Base-by-base conservation (phyloP, 1,140 invertebrate genomes). In the Vanessa atalanta region DNA sequence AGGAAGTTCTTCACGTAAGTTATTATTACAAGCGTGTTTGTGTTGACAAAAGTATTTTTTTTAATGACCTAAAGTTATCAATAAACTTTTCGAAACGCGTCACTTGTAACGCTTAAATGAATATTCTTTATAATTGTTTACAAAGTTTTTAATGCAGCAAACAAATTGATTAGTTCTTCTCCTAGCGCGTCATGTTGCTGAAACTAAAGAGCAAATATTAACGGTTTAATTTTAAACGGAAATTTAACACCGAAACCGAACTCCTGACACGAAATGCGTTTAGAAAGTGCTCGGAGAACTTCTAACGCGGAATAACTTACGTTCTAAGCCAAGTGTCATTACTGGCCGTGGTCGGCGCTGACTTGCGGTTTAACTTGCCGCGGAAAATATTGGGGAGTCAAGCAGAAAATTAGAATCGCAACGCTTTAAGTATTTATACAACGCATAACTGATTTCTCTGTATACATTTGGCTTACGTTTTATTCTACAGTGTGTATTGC, bases 301-400 rank as follows among this genome's bases (percentile, higher is more conserved):
- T 23, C 20, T 12, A 8, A 20, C 55, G 3, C 23, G n/a, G 50
- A 15, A 20, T 53, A 53, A 16, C 50, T 57, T 23, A 13, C 20
- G 37, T 43, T 57, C 55, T 23, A 13, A 20, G 9, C 23, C 23
- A 7, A 57, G 55, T 57, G 55, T 37, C 57, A 61, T 61, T 61
- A 61, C 31, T 61, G 57, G 23, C 20, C 14, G n/a, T 11, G 15
- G 12, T 37, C 20, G 57, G 20, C 15, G 57, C 57, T 61, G 57
- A 61, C 57, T 61, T 61, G 57, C 57, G 57, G 57, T 61, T 61
- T 61, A 37, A 61, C 57, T 61, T 26, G 57, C 57, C 31, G 57
- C 31, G 57, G 57, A 61, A 61, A 61, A 61, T n/a, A 61, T 61
- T 37, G 57, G 57, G 11, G 31, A 61, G 57, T 61, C 57, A 61